Evolutionary conservation across 2,888 invertebrate genomes (phyloP).

Genomic region (Carpatolechia fugitivella): DNA sequence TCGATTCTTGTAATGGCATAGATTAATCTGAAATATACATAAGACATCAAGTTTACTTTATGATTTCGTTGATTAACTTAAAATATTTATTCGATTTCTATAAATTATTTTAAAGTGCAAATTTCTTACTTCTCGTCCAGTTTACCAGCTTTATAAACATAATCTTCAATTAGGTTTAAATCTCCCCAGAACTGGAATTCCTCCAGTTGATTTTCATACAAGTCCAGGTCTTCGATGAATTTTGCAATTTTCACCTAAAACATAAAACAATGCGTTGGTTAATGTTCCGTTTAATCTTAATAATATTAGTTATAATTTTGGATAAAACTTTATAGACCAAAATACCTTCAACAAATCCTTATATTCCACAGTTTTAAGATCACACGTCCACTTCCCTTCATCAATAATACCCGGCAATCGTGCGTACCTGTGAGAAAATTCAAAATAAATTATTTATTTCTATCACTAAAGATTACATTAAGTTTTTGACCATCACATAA

Average conservation of each 20-base stretch:
- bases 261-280: background rate
- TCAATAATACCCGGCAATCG: slow-evolving; percentile 90
- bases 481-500: too few species aligned
- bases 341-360: slow-evolving; percentile 87
- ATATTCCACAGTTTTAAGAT: slow-evolving; percentile 91
- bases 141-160: slow-evolving; percentile 88
- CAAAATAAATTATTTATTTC: too few species aligned
- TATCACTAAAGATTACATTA: too few species aligned
- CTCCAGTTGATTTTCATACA: slow-evolving; percentile 88
- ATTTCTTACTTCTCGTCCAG: slow-evolving; percentile 82
- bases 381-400: slow-evolving; percentile 88
- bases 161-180: slow-evolving; percentile 88
- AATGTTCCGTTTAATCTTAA: too few species aligned
- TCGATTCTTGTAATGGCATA: slow-evolving; percentile 89
- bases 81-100: too few species aligned
- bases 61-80: too few species aligned
- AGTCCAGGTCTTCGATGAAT: slow-evolving; percentile 89
- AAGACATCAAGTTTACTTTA: too few species aligned
- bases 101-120: background rate
- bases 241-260: slow-evolving; percentile 83
- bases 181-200: slow-evolving; percentile 94
- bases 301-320: too few species aligned
- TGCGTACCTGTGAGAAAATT: slow-evolving; percentile 77
- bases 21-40: slow-evolving; percentile 72
- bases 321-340: too few species aligned